Base-by-base conservation (phyloP, 2,113 vertebrate species). In the Colistium nudipinnis region DNA sequence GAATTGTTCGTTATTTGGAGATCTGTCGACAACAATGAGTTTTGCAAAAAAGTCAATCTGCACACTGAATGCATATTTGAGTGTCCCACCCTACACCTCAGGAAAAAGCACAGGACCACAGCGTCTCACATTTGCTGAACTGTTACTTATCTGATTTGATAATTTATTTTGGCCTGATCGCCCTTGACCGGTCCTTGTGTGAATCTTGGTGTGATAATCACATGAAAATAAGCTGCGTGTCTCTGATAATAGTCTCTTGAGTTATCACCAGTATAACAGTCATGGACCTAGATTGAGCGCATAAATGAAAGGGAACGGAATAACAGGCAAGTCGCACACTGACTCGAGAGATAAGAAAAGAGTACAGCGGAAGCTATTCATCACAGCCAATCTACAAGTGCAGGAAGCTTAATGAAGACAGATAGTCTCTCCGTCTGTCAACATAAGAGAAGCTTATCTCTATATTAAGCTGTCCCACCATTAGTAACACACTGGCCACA, bases 331-430 rank as follows among this genome's bases (percentile, higher is more conserved):
- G 39, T 20, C 35, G 9, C 0, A 12, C 6, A 7, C 8, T 62
- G 13, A 9, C 52, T 36, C 28, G 2, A 0, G 3, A 35, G 8
- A 64, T 28, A 13, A 38, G 52, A 28, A 0, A 48, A 33, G 14
- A 36, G 48, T 53, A 62, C 49, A 76, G 67, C 72, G 49, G 78
- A 79, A 79, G 74, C 48, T 74, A 75, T 90, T 87, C 61, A 87
- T 88, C 81, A 81, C 57, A 81, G 82, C 78, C 78, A 77, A 49
- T 83, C 44, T 62, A 62, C 3, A 4, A 65, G 54, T n/a, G 14
- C 56, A 61, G 67, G 27, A n/a, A 3, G 51, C 53, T 30, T 90
- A 87, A 89, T 87, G 85, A 84, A 84, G 84, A 89, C 62, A 20
- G 81, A 87, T 81, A 9, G 83, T 22, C 27, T 31, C 49, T 60